Conservation (phyloP, 2,113 vertebrate genomes). For the Pterocles gutturalis region DNA sequence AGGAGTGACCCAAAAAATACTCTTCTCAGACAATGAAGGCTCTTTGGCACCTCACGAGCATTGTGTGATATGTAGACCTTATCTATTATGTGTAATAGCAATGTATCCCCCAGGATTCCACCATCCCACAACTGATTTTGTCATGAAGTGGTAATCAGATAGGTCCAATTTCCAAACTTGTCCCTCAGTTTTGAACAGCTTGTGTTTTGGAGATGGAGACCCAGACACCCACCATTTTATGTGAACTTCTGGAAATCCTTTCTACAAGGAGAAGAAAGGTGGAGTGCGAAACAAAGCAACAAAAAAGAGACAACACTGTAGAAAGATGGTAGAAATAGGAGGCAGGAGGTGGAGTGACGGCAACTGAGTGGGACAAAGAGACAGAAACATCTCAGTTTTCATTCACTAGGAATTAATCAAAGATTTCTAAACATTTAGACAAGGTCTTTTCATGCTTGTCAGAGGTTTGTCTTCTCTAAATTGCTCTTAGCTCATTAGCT, state of each 20-base stretch:
- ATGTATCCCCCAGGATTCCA: not conserved
- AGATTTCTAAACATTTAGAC: constrained; percentile 37
- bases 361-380: not conserved
- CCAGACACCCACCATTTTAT: not conserved
- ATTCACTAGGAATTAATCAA: not conserved
- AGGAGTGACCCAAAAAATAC: not conserved
- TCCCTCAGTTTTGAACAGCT: not conserved
- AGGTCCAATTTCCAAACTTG: not conserved
- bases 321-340: not conserved
- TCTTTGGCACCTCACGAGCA: not conserved
- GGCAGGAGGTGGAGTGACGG: not conserved
- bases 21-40: not conserved
- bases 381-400: not conserved
- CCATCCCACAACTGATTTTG: not conserved
- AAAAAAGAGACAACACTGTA: not conserved
- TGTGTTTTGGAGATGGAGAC: not conserved
- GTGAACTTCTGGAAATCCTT: not conserved
- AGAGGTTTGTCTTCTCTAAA: constrained; percentile 16
- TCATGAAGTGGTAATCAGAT: not conserved
- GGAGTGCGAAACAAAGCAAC: not conserved
- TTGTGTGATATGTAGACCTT: rapidly evolving
- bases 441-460: constrained; percentile 44
- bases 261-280: not conserved
- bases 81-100: rapidly evolving
- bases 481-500: constrained; percentile 45